phyloP scores from a whole-genome alignment of 2,888 invertebrate genomes.

The Agriotes lineatus region DNA sequence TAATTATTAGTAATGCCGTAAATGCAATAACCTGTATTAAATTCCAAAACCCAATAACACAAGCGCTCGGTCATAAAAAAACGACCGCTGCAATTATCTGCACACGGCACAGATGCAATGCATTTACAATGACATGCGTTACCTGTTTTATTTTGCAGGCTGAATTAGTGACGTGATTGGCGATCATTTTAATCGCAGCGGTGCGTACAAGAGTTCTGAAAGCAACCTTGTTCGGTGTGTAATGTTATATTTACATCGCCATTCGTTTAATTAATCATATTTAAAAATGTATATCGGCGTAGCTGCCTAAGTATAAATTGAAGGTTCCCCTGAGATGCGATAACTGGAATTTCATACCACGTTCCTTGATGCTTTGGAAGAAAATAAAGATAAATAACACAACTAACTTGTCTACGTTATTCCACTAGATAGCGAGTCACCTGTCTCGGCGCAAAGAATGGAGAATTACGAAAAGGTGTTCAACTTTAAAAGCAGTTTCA shows the following conservation, averaged over 20 bases:
- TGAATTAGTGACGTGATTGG: constrained; percentile 34
- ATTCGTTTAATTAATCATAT: constrained; percentile 31
- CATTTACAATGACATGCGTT: constrained; percentile 2
- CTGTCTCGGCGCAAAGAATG: background rate
- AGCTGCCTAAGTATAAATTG: constrained; percentile 1
- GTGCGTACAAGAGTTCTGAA: constrained; percentile 26
- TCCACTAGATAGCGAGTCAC: background rate
- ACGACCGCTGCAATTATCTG: background rate
- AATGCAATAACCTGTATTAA: constrained; percentile 18
- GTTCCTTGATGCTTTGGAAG: constrained; percentile 5
- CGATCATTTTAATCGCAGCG: constrained; percentile 36
- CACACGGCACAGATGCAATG: background rate
- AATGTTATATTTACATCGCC: constrained; percentile 36
- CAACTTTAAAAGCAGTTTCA: no score
- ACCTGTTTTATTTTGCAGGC: constrained; percentile 20
- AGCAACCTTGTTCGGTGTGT: constrained; percentile 22
- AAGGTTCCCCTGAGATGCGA: background rate
- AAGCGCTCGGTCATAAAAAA: background rate
- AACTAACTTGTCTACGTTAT: constrained; percentile 16
- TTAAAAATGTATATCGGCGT: constrained; percentile 25
- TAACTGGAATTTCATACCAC: background rate
- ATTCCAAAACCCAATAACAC: background rate
- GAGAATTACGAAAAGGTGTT: no score
- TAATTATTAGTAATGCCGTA: constrained; percentile 42
- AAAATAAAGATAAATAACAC: constrained; percentile 12